Base-by-base conservation (phyloP, 2,888 invertebrate genomes). In the Drosophila incognita region DNA sequence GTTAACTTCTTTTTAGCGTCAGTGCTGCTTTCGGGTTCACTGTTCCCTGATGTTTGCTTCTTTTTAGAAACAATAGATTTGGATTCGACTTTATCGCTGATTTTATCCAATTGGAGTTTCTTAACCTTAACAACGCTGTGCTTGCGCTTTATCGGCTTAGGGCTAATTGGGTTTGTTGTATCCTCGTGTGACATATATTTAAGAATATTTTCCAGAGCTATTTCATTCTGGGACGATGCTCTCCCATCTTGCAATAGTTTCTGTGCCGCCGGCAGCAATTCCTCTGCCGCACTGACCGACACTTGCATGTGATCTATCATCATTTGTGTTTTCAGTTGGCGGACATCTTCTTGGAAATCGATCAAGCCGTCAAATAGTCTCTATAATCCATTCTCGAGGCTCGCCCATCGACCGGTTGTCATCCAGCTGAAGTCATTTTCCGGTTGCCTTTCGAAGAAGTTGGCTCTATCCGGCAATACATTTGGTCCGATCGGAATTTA, bases 341-440 rank as follows among this genome's bases (percentile, higher is more conserved):
- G 53, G 27, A 71, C 61, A 24, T 87, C 71, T 21, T 56, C 8
- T 27, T 54, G 33, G 35, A 72, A 68, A 18, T 83, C 69, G n/a
- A 0, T 7, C 10, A 73, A n/a, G n/a, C 53, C 48, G 21, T 67
- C 71, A 15, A 87, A 59, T 0, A 77, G 15, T 10, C 62, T 66
- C 53, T 61, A 77, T 24, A 89, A 31, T 1, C 49, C 70, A 24
- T 48, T 65, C 36, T 84, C 84, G 0, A 84, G 35, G 24, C 68
- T 70, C 0, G 49, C 1, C 89, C 85, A 89, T 7, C 72, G 89
- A 1, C 21, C 35, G 2, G 52, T 35, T 0, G 86, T 85, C 76
- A 84, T 82, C 83, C 89, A 84, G 27, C 73, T 64, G 18, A 69
- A 84, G 5, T 77, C 66, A 8, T 62, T 69, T 40, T 52, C 33